These are phyloP conservation scores for Galendromus occidentalis DNA, from an alignment of 1,140 invertebrate species.

Conservation along the genomic window DNA sequence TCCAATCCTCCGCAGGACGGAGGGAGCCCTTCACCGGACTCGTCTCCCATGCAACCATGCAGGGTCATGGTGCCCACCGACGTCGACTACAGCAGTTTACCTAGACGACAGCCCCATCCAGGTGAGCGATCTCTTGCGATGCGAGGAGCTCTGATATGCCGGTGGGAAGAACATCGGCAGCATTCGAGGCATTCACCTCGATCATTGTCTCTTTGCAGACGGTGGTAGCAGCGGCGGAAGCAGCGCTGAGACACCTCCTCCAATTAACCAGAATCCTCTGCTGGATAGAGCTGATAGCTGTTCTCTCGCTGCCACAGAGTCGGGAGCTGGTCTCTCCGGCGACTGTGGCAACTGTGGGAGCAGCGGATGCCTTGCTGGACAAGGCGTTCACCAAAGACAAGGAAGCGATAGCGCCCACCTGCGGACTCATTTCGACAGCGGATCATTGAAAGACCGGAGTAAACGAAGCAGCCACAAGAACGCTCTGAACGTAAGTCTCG, in stretches of 20 bases:
- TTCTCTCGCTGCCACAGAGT: neutral
- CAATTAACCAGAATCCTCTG: neutral
- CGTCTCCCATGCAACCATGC: neutral
- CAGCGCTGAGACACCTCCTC: neutral
- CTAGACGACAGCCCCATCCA: neutral
- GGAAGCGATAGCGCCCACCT: neutral
- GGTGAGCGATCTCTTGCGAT: neutral
- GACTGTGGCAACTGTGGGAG: neutral
- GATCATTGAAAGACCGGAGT: neutral
- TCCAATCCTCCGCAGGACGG: neutral
- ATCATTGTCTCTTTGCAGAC: neutral
- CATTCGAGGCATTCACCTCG: neutral
- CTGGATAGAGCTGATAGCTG: neutral
- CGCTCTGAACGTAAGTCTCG: neutral
- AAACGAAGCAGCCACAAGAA: constrained; percentile 8
- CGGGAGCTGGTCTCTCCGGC: constrained; percentile 1
- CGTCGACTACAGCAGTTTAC: constrained; percentile 4
- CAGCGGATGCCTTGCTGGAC: neutral
- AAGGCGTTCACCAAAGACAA: constrained; percentile 3
- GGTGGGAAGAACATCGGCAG: neutral
- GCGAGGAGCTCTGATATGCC: neutral
- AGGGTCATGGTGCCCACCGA: neutral
- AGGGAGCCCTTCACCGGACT: constrained; percentile 1
- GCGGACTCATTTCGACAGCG: neutral
- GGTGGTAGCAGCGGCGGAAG: neutral